These are phyloP conservation scores for Sinella curviseta DNA, from an alignment of 1,140 invertebrate species.

Conservation along the genomic window DNA sequence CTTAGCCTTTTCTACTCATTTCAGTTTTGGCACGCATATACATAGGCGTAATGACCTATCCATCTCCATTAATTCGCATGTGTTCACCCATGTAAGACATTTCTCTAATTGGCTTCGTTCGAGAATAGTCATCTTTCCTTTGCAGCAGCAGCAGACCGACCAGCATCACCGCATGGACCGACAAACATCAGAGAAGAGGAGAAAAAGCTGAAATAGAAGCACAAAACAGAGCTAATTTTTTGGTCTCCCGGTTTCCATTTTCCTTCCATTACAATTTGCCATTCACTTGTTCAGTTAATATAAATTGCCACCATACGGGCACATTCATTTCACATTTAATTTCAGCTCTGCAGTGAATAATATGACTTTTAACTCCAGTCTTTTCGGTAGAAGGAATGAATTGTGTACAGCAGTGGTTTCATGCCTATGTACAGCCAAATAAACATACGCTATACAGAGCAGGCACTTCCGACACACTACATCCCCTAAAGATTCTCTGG, in stretches of 20 bases:
- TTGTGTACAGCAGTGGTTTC: background rate
- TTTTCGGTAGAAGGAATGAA: background rate
- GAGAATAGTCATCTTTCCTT: background rate
- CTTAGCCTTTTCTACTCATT: background rate
- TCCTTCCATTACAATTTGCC: background rate
- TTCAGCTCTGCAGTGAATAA: too few relatives aligned
- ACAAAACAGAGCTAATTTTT: background rate
- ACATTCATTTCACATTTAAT: background rate
- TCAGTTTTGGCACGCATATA: background rate
- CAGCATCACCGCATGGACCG: background rate
- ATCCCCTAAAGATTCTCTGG: too few relatives aligned
- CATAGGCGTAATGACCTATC: conserved; percentile 11
- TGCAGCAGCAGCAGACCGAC: background rate
- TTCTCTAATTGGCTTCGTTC: conserved; percentile 23
- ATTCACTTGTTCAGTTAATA: background rate
- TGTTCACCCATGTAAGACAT: conserved; percentile 22
- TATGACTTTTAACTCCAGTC: too few relatives aligned
- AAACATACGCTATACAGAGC: too few relatives aligned
- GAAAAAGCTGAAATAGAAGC: background rate
- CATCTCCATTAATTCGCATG: conserved; percentile 26
- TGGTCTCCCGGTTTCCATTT: background rate
- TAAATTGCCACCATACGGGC: background rate
- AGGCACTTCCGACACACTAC: too few relatives aligned
- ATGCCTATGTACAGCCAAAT: too few relatives aligned
- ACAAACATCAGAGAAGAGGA: background rate